These are phyloP conservation scores for Temnothorax rugatulus DNA, from an alignment of 2,888 invertebrate species.

Conservation along the genomic window DNA sequence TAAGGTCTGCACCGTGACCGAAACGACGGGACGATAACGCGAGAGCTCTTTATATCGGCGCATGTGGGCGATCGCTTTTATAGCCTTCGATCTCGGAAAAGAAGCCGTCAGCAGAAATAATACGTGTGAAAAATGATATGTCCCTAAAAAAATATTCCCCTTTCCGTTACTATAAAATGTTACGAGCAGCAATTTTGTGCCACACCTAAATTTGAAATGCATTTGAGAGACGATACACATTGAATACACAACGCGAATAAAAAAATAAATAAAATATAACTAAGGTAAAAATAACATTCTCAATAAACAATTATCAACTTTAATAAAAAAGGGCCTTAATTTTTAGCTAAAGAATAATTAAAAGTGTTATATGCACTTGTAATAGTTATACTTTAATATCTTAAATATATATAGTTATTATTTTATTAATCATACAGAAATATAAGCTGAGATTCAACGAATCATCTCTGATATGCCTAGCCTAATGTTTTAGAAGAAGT, in stretches of 20 bases:
- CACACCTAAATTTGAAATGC: neutral
- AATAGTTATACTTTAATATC: neutral
- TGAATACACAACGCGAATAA: neutral
- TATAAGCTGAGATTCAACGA: neutral
- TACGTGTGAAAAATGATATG: constrained; percentile 21
- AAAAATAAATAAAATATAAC: constrained; percentile 8
- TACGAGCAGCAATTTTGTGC: neutral
- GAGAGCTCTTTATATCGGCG: constrained; percentile 57
- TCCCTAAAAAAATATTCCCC: constrained; percentile 19
- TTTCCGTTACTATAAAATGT: neutral
- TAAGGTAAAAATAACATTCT: neutral
- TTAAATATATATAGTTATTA: neutral
- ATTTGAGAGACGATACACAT: neutral
- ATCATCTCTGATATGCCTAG: neutral
- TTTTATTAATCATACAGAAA: neutral
- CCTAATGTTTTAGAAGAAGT: neutral
- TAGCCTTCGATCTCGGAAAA: neutral
- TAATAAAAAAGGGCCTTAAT: neutral
- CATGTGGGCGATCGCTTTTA: constrained; percentile 39
- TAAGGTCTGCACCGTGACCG: constrained; percentile 75
- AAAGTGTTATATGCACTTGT: neutral
- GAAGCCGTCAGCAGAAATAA: constrained; percentile 23
- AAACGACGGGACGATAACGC: constrained; percentile 71
- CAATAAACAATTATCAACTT: neutral
- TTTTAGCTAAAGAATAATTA: neutral